Evolutionary conservation across 2,888 invertebrate species (phyloP).

Genomic region (Nasonovia ribisnigri): DNA sequence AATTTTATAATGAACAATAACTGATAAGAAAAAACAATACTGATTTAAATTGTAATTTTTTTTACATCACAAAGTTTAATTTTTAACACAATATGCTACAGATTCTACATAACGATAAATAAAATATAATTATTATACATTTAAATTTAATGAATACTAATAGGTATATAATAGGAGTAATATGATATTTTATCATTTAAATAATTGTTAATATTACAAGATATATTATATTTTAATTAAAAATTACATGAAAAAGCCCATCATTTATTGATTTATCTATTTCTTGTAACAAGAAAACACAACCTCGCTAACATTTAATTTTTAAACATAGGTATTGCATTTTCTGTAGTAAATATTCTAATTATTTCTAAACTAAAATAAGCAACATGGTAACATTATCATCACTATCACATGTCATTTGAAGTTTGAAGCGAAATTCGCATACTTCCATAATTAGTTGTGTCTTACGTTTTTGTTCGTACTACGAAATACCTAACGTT

Average conservation of each 20-base stretch:
- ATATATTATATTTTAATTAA: neutral
- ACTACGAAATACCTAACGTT: neutral
- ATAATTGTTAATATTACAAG: neutral
- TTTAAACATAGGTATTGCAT: neutral
- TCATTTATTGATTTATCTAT: neutral
- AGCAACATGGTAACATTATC: neutral
- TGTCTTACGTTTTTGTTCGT: neutral
- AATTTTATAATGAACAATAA: neutral
- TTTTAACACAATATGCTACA: neutral
- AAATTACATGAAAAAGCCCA: neutral
- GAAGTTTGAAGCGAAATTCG: neutral
- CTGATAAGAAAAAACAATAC: neutral
- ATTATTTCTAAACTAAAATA: neutral
- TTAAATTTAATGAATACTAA: neutral
- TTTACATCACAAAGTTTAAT: neutral
- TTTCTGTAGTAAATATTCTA: neutral
- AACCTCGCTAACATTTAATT: neutral
- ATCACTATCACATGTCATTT: neutral
- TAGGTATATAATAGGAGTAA: neutral
- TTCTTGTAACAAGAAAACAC: neutral
- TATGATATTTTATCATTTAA: neutral
- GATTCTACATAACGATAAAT: neutral
- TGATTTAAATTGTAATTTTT: neutral
- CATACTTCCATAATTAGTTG: neutral
- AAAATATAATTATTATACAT: neutral